Percentiles rank a stretch among this genome's conserved stretches.
Evolutionary conservation across 2,113 vertebrate genomes (phyloP).

Genomic region (Gymnocephalus cernua): DNA sequence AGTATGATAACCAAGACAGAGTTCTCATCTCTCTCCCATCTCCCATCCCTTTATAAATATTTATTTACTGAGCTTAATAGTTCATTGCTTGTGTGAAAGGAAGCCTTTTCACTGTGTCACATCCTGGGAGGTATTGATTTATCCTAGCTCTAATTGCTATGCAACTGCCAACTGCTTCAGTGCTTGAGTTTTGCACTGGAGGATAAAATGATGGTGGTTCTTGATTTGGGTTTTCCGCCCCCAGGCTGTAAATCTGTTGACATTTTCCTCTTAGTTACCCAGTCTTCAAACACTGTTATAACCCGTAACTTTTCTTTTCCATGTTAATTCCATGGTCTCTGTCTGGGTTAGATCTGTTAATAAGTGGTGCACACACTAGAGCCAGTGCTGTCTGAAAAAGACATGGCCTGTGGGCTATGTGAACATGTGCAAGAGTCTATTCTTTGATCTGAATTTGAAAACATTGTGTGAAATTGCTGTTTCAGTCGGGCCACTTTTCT

Average conservation of each 20-base stretch:
- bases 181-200: slow-evolving; percentile 47
- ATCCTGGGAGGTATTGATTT: slow-evolving; percentile 67
- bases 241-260: slow-evolving; percentile 47
- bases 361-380: slow-evolving; percentile 14
- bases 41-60: slow-evolving; percentile 18
- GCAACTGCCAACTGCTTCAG: slow-evolving; percentile 58
- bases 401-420: not conserved
- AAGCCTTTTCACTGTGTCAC: slow-evolving; percentile 52
- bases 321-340: slow-evolving; percentile 16
- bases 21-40: slow-evolving; percentile 11
- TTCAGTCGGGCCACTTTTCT: not conserved
- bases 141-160: slow-evolving; percentile 64
- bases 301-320: slow-evolving; percentile 31
- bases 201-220: slow-evolving; percentile 52
- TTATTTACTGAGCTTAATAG: slow-evolving; percentile 14
- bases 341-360: slow-evolving; percentile 23
- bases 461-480: not conserved
- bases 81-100: slow-evolving; percentile 40
- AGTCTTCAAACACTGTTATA: slow-evolving; percentile 40
- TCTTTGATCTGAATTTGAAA: not conserved
- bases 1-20: not conserved
- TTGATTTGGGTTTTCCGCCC: slow-evolving; percentile 52
- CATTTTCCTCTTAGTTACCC: slow-evolving; percentile 48
- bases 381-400: not conserved
- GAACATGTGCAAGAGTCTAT: not conserved